These are phyloP conservation scores for Australoheros scitulus DNA, from an alignment of 2,113 vertebrate species.

Conservation along the genomic window DNA sequence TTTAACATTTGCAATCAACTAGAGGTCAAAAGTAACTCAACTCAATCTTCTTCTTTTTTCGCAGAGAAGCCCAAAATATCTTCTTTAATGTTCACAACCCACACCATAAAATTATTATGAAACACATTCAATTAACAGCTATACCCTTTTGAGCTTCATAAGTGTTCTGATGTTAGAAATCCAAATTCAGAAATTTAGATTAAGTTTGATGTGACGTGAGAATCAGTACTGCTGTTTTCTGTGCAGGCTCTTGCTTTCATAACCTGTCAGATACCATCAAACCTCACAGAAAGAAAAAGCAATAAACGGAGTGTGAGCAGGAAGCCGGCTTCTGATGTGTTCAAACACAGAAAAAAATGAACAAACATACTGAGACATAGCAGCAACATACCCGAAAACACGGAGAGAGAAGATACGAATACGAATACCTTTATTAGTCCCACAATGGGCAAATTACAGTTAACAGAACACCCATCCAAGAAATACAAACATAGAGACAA, in stretches of 20 bases:
- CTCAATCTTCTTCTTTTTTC: background rate
- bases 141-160: background rate
- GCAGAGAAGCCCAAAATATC: background rate
- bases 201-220: background rate
- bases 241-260: background rate
- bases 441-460: too few species aligned
- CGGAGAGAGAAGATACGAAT: background rate
- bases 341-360: background rate
- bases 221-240: background rate
- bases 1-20: too few species aligned
- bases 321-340: background rate
- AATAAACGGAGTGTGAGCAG: background rate
- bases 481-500: too few species aligned
- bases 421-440: too few species aligned
- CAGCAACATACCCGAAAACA: background rate
- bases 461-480: too few species aligned
- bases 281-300: background rate
- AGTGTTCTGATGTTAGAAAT: background rate
- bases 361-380: background rate
- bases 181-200: background rate
- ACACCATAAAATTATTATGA: background rate
- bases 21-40: background rate
- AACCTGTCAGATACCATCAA: background rate
- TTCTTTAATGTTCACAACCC: background rate
- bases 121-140: background rate